Percentiles rank a stretch among this genome's conserved stretches.
Evolutionary conservation across 92 coral and sea anemone genomes (phyloP).

Genomic region (Zoanthus solanderi): DNA sequence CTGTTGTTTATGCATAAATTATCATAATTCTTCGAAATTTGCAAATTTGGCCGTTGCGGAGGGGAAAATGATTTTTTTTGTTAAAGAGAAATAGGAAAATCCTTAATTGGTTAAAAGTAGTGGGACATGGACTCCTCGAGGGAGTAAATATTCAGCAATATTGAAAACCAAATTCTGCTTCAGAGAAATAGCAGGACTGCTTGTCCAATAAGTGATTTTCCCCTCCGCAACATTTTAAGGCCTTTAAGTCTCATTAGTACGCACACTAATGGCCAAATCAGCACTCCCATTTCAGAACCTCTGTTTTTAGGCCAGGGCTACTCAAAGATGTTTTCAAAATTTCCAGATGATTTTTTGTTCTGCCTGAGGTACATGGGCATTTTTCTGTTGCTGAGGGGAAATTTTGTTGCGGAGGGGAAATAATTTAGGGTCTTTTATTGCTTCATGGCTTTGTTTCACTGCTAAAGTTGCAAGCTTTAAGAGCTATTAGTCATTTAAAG

Average conservation of each 20-base stretch:
- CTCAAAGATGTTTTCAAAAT: not conserved
- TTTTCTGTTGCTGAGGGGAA: constrained; percentile 16
- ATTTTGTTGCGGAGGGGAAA: constrained; percentile 7
- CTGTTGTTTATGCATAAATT: not conserved
- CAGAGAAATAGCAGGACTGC: not conserved
- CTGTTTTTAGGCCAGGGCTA: constrained; percentile 1
- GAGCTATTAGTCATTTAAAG: constrained; percentile 10
- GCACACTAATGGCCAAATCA: not conserved
- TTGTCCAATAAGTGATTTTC: constrained; percentile 15
- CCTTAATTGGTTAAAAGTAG: not conserved
- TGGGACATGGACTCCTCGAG: not conserved
- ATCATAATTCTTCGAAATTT: not conserved
- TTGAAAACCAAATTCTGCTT: not conserved
- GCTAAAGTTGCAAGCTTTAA: constrained; percentile 5
- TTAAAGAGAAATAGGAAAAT: not conserved
- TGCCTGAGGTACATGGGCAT: not conserved
- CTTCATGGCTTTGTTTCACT: not conserved
- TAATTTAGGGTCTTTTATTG: not conserved
- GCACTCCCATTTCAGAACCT: constrained; percentile 8
- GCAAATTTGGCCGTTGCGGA: not conserved
- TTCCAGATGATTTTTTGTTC: not conserved
- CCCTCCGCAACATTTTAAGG: constrained; percentile 27
- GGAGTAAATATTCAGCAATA: not conserved
- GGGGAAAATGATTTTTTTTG: not conserved
- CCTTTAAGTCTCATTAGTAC: not conserved